Base-by-base conservation (phyloP, 2,113 vertebrate genomes). In the Numenius arquata region DNA sequence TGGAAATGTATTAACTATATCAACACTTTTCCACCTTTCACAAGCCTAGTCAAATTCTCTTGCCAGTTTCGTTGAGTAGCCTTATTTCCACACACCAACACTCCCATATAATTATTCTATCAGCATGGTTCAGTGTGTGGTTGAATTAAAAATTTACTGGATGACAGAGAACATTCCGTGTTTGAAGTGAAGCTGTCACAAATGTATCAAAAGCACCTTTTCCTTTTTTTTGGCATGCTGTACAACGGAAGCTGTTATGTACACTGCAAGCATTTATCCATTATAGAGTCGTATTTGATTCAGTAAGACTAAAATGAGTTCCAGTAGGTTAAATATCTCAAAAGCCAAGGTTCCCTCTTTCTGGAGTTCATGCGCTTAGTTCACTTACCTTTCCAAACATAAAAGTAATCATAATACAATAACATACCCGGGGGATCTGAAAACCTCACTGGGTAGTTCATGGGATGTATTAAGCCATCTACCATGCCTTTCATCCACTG, bases 371-470 rank as follows among this genome's bases (percentile, higher is more conserved):
- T 25, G 34, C 1, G 2, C 52, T 79, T 72, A 47, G 38, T 85
- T 91, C 81, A 55, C 47, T 68, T 71, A 71, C n/a, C 56, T 90
- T 96, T 91, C 75, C 90, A 93, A 91, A 85, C 41, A 85, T 71
- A 79, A 94, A 95, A 67, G 66, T 68, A 50, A 95, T 87, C 66
- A 41, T 58, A 86, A 72, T 30, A 61, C 53, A 77, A 84, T 58
- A 88, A 90, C 55, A 47, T 63, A 91, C 87, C 82, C 85, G 87
- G 70, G 77, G 72, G 70, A 88, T 65, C 63, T 85, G 50, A 56
- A 90, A 72, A 62, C 52, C 52, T 93, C 91, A 43, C 79, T 89
- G 75, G 32, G 84, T 59, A 62, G 75, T 68, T 93, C 95, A 83
- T 56, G 79, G 80, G 83, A 81, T 72, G 58, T 52, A 48, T 38